phyloP scores from a whole-genome alignment of 2,797 vertebrate genomes.

The Ambastaia sidthimunki region DNA sequence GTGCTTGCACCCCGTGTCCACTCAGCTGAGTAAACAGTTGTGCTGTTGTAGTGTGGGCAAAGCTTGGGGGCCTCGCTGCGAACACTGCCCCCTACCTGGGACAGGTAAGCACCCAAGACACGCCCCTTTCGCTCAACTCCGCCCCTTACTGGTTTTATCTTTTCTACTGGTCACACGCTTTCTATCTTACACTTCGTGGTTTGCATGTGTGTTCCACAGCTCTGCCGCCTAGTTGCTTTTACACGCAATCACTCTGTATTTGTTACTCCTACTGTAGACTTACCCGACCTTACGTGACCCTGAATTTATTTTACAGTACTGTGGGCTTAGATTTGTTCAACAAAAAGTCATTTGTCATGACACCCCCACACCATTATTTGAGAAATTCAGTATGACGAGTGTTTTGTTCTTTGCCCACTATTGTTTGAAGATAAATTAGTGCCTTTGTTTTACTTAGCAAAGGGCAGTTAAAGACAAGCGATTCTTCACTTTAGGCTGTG shows the following conservation, averaged over 20 bases:
- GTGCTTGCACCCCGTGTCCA: slow-evolving; percentile 95
- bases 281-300: too few relatives aligned
- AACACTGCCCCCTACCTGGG: slow-evolving; percentile 93
- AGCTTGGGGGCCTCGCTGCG: slow-evolving; percentile 95
- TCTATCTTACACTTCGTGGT: slow-evolving; percentile 7
- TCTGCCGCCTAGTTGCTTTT: slow-evolving; percentile 45
- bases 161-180: slow-evolving; percentile 12
- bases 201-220: slow-evolving; percentile 42
- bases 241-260: slow-evolving; percentile 24
- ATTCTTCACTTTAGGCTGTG: background rate
- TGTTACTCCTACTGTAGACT: background rate
- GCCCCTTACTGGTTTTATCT: background rate
- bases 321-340: background rate
- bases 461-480: background rate
- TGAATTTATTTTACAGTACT: background rate
- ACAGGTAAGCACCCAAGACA: slow-evolving; percentile 85
- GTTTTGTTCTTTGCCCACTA: background rate
- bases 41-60: slow-evolving; percentile 99
- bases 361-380: background rate
- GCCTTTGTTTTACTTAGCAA: background rate
- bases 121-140: slow-evolving; percentile 55
- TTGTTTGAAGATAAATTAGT: background rate
- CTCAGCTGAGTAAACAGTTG: slow-evolving; percentile 96
- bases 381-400: background rate
- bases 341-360: background rate